A percentile compares a stretch with the other conserved stretches of the same genome.
These are phyloP conservation scores for Carabus problematicus DNA, from an alignment of 2,888 invertebrate species.

Conservation along the genomic window DNA sequence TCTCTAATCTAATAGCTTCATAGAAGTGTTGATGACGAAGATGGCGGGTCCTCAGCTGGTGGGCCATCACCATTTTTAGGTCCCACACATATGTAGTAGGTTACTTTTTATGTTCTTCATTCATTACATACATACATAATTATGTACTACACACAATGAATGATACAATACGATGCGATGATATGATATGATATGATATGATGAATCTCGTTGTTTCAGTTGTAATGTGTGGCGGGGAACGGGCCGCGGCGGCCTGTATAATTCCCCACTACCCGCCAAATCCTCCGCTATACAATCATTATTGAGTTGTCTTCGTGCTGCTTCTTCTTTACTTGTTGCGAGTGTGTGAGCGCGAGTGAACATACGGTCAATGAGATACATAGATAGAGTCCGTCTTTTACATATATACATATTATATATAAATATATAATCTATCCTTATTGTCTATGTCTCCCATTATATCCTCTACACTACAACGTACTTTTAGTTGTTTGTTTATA, in stretches of 20 bases:
- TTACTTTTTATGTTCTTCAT: not conserved
- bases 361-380: conserved; percentile 39
- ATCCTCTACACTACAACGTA: not conserved
- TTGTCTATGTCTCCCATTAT: not conserved
- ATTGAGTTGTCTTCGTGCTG: conserved; percentile 41
- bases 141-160: conserved; percentile 45
- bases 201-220: no score
- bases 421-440: not conserved
- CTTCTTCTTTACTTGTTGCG: conserved; percentile 53
- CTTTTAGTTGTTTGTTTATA: not conserved
- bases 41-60: conserved; percentile 16
- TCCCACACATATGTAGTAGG: conserved; percentile 24
- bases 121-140: conserved; percentile 49
- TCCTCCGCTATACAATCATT: conserved; percentile 25
- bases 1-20: conserved; percentile 39
- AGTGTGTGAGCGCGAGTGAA: conserved; percentile 52
- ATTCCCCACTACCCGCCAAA: not conserved
- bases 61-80: conserved; percentile 26
- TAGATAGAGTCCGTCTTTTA: conserved; percentile 31
- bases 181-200: no score
- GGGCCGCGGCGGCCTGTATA: no score
- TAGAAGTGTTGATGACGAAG: conserved; percentile 26
- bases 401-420: not conserved
- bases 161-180: no score
- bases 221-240: no score